Conservation (phyloP, 2,113 vertebrate species). For the Chloroceryle aenea region DNA sequence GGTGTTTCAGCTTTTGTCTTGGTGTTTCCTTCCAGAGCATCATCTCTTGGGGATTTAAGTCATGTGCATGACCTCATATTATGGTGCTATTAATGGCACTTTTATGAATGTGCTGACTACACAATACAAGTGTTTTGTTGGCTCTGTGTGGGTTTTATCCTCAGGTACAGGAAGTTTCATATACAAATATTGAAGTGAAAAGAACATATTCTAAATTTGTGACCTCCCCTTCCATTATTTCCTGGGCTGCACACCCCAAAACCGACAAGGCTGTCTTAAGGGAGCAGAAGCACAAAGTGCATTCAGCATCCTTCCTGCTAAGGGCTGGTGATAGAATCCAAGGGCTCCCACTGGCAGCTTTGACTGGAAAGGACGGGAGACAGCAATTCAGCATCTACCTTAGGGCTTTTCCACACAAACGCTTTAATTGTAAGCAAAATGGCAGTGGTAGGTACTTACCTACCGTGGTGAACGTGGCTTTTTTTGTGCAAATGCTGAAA, state of each 20-base stretch:
- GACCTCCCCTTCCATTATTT: background rate
- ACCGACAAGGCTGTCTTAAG: background rate
- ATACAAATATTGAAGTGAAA: background rate
- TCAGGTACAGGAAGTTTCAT: background rate
- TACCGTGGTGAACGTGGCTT: accelerated
- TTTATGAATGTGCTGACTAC: background rate
- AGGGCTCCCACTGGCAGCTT: background rate
- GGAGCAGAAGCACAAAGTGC: background rate
- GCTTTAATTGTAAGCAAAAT: background rate
- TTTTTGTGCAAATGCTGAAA: background rate
- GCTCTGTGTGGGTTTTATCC: background rate
- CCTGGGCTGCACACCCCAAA: background rate
- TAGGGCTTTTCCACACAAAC: background rate
- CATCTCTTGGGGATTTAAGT: background rate
- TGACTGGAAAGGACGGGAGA: background rate
- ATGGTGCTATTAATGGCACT: background rate
- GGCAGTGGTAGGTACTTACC: background rate
- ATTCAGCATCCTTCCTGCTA: background rate
- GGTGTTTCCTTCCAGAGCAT: background rate
- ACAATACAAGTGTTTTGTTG: background rate
- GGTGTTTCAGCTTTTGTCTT: background rate
- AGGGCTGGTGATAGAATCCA: background rate
- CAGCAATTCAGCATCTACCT: background rate
- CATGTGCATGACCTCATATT: background rate
- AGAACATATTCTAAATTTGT: background rate